A percentile compares a stretch with the other conserved stretches of the same genome.
These are phyloP conservation scores for Cheumatopsyche charites DNA, from an alignment of 1,140 invertebrate species.

Conservation along the genomic window DNA sequence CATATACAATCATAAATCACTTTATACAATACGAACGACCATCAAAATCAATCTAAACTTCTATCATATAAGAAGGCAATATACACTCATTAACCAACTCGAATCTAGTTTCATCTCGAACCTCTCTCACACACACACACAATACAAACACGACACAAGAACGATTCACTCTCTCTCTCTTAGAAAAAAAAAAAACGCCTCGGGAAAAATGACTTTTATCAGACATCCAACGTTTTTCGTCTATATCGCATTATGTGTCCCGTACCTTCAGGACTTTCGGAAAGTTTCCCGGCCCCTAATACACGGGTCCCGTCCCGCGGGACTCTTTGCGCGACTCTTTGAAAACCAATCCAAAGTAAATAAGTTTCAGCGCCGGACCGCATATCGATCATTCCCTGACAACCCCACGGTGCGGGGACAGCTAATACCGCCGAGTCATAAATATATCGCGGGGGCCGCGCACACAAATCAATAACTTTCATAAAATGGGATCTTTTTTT, in stretches of 20 bases:
- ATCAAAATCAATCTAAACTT: too few species aligned
- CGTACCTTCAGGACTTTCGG: not conserved
- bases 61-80: too few species aligned
- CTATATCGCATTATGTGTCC: slow-evolving; percentile 17
- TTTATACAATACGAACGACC: too few species aligned
- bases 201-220: slow-evolving; percentile 23
- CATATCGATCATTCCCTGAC: slow-evolving; percentile 34
- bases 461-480: slow-evolving; percentile 27
- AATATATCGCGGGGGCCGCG: slow-evolving; percentile 27
- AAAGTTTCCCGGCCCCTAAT: not conserved
- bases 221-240: slow-evolving; percentile 15
- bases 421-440: slow-evolving; percentile 31
- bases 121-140: not conserved
- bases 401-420: slow-evolving; percentile 10
- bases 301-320: not conserved
- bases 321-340: slow-evolving; percentile 31
- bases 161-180: too few species aligned
- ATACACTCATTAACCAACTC: too few species aligned
- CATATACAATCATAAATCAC: too few species aligned
- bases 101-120: not conserved
- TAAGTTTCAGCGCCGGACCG: slow-evolving; percentile 31
- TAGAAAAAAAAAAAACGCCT: slow-evolving; percentile 1
- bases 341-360: slow-evolving; percentile 36
- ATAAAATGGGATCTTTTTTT: slow-evolving; percentile 29
- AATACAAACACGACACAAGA: not conserved